Base-by-base conservation (phyloP, 2,797 vertebrate species). In the Pyrocephalus nanus region DNA sequence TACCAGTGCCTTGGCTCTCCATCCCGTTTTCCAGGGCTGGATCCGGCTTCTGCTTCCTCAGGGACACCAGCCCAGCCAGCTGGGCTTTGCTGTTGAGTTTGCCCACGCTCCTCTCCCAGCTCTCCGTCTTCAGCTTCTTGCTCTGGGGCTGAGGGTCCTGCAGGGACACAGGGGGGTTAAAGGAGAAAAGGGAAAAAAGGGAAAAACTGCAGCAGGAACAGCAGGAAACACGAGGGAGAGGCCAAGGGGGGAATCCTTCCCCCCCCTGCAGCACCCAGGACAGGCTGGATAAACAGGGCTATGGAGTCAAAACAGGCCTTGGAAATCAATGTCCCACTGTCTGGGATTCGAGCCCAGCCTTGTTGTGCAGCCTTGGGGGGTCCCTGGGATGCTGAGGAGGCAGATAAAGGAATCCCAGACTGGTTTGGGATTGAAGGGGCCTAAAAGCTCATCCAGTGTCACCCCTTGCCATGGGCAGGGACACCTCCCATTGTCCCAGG, bases 21-120 rank as follows among this genome's bases (percentile, higher is more conserved):
- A 38, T 10, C 21, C 81, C 36, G 0, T 76, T 74, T 3, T 22
- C 30, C 12, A 8, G 5, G 38, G 25, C 20, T 34, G 53, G 32
- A 1, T 38, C 22, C 0, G 40, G 5, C 16, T 85, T 90, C 29
- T 81, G 78, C 97, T 98, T 99, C 97, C 97, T 99, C 87, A 96
- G 97, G 4, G 99, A 96, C 3, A 99, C 96, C 95, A 99, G 96
- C 38, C 98, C 97, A 0, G 98, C 98, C 11, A 99, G 97, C 8
- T 96, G 93, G 12, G 96, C 60, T 69, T 92, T 96, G 87, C 65
- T 94, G 8, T 97, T 97, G 66, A 98, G 72, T 5, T 96, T 98
- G 30, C 98, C 98, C 6, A 98, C 97, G 4, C 98, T 99, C 38
- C 94, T 96, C 92, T 99, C 99, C 98, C 98, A 99, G 95, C 97